Evolutionary conservation across 2,797 vertebrate species (phyloP).

Genomic region (Bradypus variegatus): DNA sequence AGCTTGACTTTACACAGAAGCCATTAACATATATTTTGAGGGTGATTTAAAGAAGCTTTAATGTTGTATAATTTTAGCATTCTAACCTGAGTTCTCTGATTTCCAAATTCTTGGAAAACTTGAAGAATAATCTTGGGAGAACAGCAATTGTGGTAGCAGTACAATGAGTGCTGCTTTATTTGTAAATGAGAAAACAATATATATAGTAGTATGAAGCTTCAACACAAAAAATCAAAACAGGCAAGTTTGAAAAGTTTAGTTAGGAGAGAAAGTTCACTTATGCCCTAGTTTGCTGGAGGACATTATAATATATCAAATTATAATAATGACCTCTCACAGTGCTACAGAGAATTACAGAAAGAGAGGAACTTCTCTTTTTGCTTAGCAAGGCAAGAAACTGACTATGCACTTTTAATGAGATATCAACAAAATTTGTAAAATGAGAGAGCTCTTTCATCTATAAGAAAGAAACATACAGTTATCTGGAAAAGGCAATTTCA

Average conservation of each 20-base stretch:
- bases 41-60: background rate
- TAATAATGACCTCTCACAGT: background rate
- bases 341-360: background rate
- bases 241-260: background rate
- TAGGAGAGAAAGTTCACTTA: background rate
- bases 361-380: background rate
- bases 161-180: background rate
- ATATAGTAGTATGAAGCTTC: background rate
- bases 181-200: background rate
- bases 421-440: background rate
- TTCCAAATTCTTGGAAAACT: background rate
- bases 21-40: background rate
- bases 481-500: background rate
- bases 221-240: background rate
- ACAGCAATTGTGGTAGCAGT: background rate
- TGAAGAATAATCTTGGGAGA: background rate
- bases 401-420: background rate
- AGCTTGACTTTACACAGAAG: background rate
- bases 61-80: background rate
- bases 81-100: background rate
- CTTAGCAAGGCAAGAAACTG: background rate
- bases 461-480: background rate
- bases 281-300: background rate
- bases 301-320: background rate
- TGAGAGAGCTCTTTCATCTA: background rate